A percentile compares a stretch with the other conserved stretches of the same genome.
Evolutionary conservation across 1,140 invertebrate genomes (phyloP).

Genomic region (Temnothorax nylanderi): DNA sequence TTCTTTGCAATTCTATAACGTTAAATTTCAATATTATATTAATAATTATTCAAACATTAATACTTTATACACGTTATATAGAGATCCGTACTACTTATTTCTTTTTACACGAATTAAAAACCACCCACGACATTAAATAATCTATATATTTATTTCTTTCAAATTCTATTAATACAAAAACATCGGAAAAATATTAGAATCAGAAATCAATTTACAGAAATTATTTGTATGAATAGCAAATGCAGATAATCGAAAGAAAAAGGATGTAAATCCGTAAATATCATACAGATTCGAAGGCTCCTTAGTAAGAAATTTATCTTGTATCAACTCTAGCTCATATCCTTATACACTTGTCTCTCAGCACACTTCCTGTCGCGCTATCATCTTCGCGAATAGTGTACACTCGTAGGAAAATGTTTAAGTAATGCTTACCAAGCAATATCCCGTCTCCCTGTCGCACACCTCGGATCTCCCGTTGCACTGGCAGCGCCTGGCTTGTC

Average conservation of each 20-base stretch:
- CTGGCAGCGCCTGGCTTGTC: conserved; percentile 92
- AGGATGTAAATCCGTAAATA: not conserved
- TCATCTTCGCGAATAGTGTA: conserved; percentile 32
- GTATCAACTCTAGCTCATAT: not conserved
- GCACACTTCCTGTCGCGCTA: conserved; percentile 35
- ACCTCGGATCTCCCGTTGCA: conserved; percentile 93
- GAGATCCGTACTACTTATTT: not conserved
- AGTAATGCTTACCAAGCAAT: conserved; percentile 90
- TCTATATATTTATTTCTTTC: not conserved
- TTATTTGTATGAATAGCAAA: not conserved
- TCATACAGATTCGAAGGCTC: not conserved
- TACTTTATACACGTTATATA: too few relatives aligned
- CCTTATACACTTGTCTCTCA: conserved; percentile 24
- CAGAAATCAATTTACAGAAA: not conserved
- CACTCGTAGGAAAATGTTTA: conserved; percentile 28
- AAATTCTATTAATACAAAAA: not conserved
- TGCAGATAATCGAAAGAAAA: not conserved
- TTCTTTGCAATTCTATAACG: conserved; percentile 91
- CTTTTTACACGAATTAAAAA: not conserved
- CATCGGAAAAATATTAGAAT: not conserved
- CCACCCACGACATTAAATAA: not conserved
- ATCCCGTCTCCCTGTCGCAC: conserved; percentile 94
- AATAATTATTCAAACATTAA: conserved; percentile 10
- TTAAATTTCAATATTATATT: not conserved
- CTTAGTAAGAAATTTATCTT: conserved; percentile 22